Conservation (phyloP, 2,113 vertebrate genomes). For the Pitta sordida region DNA sequence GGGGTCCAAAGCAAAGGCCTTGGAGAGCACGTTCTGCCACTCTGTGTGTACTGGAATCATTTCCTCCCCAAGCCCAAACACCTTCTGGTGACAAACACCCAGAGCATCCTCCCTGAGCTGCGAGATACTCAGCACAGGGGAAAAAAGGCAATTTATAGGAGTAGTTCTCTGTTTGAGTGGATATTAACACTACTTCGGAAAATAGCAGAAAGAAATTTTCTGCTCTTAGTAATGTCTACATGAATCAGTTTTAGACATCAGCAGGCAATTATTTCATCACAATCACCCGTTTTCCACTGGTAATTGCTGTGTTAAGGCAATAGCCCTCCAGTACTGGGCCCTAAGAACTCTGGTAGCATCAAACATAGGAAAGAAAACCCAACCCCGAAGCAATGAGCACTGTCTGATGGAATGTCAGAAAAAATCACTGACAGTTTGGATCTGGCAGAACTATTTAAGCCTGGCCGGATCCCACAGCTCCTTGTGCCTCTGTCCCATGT, state of each 20-base stretch:
- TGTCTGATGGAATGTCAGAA: neutral
- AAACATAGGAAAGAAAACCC: neutral
- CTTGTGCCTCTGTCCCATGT: rapidly evolving
- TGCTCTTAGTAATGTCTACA: neutral
- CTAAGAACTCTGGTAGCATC: neutral
- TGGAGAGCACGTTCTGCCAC: neutral
- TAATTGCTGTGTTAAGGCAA: neutral
- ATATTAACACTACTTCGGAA: neutral
- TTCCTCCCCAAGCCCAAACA: neutral
- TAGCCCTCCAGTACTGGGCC: no score
- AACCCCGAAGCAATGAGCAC: neutral
- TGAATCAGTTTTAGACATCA: neutral
- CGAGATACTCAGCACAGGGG: neutral
- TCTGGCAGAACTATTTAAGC: neutral
- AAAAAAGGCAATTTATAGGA: neutral
- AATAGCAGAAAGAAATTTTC: neutral
- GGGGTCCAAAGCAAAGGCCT: neutral
- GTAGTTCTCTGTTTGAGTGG: neutral
- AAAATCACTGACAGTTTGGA: neutral
- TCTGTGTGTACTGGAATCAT: neutral
- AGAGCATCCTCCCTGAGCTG: neutral
- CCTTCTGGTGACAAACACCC: neutral
- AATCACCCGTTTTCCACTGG: neutral
- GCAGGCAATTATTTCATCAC: neutral
- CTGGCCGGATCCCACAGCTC: neutral